Conservation (phyloP, 1,140 invertebrate species). For the Drosophila triauraria region DNA sequence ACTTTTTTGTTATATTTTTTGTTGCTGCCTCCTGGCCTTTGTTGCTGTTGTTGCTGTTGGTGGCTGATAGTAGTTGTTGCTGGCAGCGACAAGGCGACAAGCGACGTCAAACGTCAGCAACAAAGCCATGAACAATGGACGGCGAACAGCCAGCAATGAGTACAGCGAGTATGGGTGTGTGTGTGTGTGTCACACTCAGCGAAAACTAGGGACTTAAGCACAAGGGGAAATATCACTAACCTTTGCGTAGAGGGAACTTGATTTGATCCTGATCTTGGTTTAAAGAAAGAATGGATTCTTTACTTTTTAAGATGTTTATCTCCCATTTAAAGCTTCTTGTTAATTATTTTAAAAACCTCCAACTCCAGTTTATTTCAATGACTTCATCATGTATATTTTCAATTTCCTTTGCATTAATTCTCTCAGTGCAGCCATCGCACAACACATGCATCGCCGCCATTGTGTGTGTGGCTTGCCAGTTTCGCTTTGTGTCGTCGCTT, state of each 20-base stretch:
- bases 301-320: too few species aligned
- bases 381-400: too few species aligned
- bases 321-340: too few species aligned
- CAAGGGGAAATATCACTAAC: too few species aligned
- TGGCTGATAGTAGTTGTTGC: constrained; percentile 39
- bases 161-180: constrained; percentile 7
- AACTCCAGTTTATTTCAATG: too few species aligned
- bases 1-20: background rate
- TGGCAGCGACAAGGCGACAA: constrained; percentile 77
- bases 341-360: too few species aligned
- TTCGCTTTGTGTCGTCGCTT: constrained; percentile 64
- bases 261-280: too few species aligned
- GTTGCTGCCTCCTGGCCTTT: constrained; percentile 1
- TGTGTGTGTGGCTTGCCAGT: constrained; percentile 44
- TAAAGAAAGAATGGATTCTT: too few species aligned
- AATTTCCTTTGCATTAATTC: background rate
- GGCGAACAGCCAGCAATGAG: constrained; percentile 51
- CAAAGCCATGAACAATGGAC: constrained; percentile 67
- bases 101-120: constrained; percentile 78
- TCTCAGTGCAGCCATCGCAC: constrained; percentile 1
- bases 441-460: constrained; percentile 28
- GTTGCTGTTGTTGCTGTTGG: constrained; percentile 3
- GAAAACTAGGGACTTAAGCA: too few species aligned
- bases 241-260: too few species aligned
- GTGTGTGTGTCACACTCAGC: background rate